phyloP scores from a whole-genome alignment of 2,113 vertebrate genomes.

The Malurus elegans region DNA sequence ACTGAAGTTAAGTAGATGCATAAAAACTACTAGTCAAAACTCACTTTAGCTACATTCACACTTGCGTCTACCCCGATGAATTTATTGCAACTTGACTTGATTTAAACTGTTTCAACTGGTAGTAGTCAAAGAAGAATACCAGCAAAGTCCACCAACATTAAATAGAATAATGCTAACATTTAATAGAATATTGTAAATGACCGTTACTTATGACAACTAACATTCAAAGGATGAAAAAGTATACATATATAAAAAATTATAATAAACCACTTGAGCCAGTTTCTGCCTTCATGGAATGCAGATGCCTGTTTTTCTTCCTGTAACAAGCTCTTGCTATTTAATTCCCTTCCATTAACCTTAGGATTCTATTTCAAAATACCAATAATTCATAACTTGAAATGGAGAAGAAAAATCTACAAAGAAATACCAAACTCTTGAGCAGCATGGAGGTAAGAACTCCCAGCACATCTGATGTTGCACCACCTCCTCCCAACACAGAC shows the following conservation, averaged over 20 bases:
- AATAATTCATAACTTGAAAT: background rate
- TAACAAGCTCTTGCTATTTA: background rate
- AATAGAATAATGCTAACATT: background rate
- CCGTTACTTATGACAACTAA: fast-evolving
- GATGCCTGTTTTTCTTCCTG: background rate
- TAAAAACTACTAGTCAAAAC: fast-evolving
- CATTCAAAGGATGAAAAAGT: background rate
- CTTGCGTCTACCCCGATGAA: fast-evolving
- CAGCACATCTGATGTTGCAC: fast-evolving
- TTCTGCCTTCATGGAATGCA: background rate
- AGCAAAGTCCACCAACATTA: no score
- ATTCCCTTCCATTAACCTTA: background rate
- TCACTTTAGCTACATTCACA: fast-evolving
- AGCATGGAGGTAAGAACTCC: background rate
- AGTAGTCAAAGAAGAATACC: background rate
- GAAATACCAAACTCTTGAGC: fast-evolving
- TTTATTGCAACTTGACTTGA: background rate
- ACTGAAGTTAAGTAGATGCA: fast-evolving
- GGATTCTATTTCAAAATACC: background rate
- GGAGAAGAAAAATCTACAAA: background rate
- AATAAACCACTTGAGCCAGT: fast-evolving
- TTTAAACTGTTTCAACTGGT: background rate
- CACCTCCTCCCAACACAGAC: fast-evolving
- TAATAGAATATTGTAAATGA: fast-evolving
- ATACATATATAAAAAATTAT: fast-evolving